Percentiles rank a stretch among this genome's conserved stretches.
Evolutionary conservation across 2,888 invertebrate genomes (phyloP).

Genomic region (Ceramica pisi): DNA sequence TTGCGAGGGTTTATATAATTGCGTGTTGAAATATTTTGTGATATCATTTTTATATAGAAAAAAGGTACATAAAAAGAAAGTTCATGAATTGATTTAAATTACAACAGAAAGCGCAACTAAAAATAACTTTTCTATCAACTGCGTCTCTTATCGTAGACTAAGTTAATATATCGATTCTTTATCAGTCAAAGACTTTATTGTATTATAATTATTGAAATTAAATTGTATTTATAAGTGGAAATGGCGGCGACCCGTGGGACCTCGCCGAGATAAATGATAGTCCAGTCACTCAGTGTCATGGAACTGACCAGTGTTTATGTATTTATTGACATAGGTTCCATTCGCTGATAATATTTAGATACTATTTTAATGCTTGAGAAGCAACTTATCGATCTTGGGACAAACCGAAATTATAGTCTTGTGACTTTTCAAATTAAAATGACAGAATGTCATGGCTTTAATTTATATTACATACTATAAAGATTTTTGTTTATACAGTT

Average conservation of each 20-base stretch:
- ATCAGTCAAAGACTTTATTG: constrained; percentile 89
- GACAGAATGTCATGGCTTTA: neutral
- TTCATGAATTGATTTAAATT: neutral
- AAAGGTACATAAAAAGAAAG: neutral
- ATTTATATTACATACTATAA: neutral
- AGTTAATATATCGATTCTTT: constrained; percentile 63
- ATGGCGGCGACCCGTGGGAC: constrained; percentile 80
- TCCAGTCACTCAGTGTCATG: constrained; percentile 81
- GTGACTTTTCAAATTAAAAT: neutral
- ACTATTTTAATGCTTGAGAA: constrained; percentile 22
- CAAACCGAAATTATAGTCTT: constrained; percentile 14
- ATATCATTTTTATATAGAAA: constrained; percentile 2
- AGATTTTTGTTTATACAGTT: neutral
- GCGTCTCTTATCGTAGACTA: constrained; percentile 62
- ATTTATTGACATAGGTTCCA: constrained; percentile 79
- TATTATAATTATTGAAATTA: constrained; percentile 88
- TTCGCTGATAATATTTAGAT: constrained; percentile 67
- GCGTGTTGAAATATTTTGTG: constrained; percentile 32
- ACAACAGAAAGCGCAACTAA: neutral
- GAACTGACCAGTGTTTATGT: constrained; percentile 84
- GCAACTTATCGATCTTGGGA: constrained; percentile 1
- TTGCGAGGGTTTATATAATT: constrained; percentile 54
- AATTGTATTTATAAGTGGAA: constrained; percentile 87
- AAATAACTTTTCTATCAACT: constrained; percentile 56
- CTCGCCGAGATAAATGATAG: constrained; percentile 79